Conservation (phyloP, 2,797 vertebrate species). For the Etheostoma perlongum region DNA sequence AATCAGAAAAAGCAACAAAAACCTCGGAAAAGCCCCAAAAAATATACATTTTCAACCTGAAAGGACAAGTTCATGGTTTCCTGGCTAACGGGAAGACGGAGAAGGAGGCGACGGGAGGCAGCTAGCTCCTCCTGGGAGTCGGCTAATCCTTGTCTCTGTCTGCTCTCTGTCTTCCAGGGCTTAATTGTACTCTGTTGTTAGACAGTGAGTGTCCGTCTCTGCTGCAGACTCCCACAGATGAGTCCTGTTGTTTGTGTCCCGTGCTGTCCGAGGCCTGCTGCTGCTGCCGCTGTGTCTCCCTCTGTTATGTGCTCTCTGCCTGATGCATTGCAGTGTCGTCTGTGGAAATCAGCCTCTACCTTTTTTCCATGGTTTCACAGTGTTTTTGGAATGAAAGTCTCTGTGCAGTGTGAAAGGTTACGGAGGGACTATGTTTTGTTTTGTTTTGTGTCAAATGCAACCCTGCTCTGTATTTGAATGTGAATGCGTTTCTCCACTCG, state of each 20-base stretch:
- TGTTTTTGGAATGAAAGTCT: conserved; percentile 41
- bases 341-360: conserved; percentile 31
- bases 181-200: conserved; percentile 95
- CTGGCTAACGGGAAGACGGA: background rate
- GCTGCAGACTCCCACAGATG: conserved; percentile 59
- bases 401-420: conserved; percentile 23
- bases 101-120: background rate
- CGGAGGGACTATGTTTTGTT: background rate
- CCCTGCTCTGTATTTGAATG: conserved; percentile 56
- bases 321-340: conserved; percentile 48
- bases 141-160: conserved; percentile 63
- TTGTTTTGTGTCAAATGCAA: conserved; percentile 48
- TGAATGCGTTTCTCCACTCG: conserved; percentile 28
- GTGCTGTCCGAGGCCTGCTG: conserved; percentile 26
- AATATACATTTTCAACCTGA: too few relatives aligned
- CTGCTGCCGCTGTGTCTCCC: background rate
- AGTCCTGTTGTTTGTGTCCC: conserved; percentile 50
- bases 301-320: conserved; percentile 46
- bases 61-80: too few relatives aligned
- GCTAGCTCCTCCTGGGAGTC: conserved; percentile 14
- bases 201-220: conserved; percentile 91
- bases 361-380: conserved; percentile 12
- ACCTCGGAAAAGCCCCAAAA: too few relatives aligned
- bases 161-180: conserved; percentile 92
- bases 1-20: too few relatives aligned